These are phyloP conservation scores for Asobara japonica DNA, from an alignment of 1,140 invertebrate species.

Conservation along the genomic window DNA sequence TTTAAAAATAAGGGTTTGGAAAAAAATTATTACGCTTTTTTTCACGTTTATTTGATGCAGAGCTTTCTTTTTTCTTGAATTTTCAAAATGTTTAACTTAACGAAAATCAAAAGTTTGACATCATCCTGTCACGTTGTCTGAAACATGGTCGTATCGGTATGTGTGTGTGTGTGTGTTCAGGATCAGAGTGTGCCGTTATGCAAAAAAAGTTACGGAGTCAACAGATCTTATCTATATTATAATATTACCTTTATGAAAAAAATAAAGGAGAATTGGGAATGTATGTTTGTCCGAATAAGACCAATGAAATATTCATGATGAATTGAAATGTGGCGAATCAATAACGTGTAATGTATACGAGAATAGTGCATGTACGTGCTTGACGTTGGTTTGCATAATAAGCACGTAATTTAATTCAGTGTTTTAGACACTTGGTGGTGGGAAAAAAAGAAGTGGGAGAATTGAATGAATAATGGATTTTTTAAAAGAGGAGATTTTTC, in stretches of 20 bases:
- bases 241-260: not conserved
- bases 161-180: no score
- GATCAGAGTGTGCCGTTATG: no score
- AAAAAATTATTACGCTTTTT: no score
- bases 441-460: not conserved
- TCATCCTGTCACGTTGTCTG: no score
- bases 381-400: slow-evolving; percentile 16
- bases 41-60: no score
- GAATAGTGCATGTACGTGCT: slow-evolving; percentile 10
- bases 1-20: no score
- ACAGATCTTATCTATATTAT: no score
- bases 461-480: not conserved
- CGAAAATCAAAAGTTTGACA: no score
- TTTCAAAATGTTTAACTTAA: no score
- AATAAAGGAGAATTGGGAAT: not conserved
- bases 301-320: slow-evolving; percentile 5
- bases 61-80: no score
- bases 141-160: no score
- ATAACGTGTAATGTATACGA: slow-evolving; percentile 17
- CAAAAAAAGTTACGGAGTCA: no score
- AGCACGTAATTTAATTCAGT: slow-evolving; percentile 10
- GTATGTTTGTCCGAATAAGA: not conserved
- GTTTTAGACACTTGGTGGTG: not conserved
- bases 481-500: not conserved
- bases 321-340: slow-evolving; percentile 15